A percentile compares a stretch with the other conserved stretches of the same genome.
Conservation (phyloP, 2,888 invertebrate species). For the Macropis europaea region DNA sequence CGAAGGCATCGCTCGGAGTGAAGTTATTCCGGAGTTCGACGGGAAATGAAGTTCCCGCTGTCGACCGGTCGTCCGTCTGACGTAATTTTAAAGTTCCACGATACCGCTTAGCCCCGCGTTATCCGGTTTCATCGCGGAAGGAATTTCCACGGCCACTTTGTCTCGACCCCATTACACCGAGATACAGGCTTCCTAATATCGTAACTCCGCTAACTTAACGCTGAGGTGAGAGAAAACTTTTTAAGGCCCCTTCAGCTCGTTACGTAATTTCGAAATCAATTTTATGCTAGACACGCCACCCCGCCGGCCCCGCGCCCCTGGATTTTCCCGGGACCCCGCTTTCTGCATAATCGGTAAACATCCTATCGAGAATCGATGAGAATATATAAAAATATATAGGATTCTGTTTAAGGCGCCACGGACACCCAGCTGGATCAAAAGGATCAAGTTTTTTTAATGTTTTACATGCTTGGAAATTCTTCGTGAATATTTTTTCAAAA, state of each 20-base stretch:
- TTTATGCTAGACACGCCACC: background rate
- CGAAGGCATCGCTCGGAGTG: background rate
- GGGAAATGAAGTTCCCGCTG: slow-evolving; percentile 38
- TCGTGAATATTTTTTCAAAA: no score
- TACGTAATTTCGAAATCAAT: slow-evolving; percentile 29
- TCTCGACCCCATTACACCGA: slow-evolving; percentile 57
- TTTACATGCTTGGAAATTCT: no score
- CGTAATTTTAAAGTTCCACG: slow-evolving; percentile 47
- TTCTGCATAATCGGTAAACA: no score
- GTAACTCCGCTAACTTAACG: slow-evolving; percentile 47
- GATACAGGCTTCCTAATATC: slow-evolving; percentile 52
- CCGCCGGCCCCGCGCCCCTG: no score
- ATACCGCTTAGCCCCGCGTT: slow-evolving; percentile 35
- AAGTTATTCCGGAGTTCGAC: slow-evolving; percentile 20
- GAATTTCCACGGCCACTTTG: slow-evolving; percentile 47
- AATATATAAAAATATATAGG: no score
- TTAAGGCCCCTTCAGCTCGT: slow-evolving; percentile 10
- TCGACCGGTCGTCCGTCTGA: background rate
- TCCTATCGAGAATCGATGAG: no score
- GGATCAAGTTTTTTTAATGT: no score
- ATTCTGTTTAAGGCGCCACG: no score
- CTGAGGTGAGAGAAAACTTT: slow-evolving; percentile 37
- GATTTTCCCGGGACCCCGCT: no score
- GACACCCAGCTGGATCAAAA: no score
- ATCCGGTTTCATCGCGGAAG: slow-evolving; percentile 54